Base-by-base conservation (phyloP, 1,140 invertebrate species). In the Brachionus sp. region DNA sequence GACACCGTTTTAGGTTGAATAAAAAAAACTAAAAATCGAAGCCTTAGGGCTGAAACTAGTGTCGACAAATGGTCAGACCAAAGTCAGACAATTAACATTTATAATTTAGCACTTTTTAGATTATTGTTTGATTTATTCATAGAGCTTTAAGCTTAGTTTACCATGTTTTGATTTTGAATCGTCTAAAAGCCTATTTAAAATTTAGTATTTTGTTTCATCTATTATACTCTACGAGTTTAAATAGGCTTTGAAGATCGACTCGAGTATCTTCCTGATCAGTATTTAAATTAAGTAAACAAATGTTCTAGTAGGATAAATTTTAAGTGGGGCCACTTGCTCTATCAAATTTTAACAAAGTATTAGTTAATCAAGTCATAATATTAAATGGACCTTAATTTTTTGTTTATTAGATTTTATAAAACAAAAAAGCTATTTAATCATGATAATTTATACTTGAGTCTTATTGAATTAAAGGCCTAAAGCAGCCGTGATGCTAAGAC, bases 51-150 rank as follows among this genome's bases (percentile, higher is more conserved):
- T 23, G n/a, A 19, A 19, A 19, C n/a, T 16, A 57, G 50, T 57
- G 19, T 57, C 16, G 50, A 57, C 50, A 57, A 57, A 57, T 57
- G 50, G 50, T 57, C 50, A 19, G 19, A 57, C 50, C 50, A 57
- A 57, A 57, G 50, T 57, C n/a, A 57, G 50, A 57, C 50, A 57
- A 57, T 57, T 57, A 57, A 57, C 50, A 57, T 57, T 57, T 57
- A 25, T 23, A 57, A 57, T 57, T 57, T 57, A 57, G 50, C 19
- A 57, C 16, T 23, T 19, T 29, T 29, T 29, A 29, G 3, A 29
- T 29, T 29, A 19, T 19, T 57, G 9, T 57, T 57, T 57, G 50
- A 57, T 57, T 57, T 23, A 57, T 57, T 57, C 50, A 57, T 57
- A 57, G n/a, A 57, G 16, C n/a, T 57, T 9, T 6, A 2, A 19